Percentiles rank a stretch among this genome's conserved stretches.
Evolutionary conservation across 2,888 invertebrate species (phyloP).

Genomic region (Coleophora deauratella): DNA sequence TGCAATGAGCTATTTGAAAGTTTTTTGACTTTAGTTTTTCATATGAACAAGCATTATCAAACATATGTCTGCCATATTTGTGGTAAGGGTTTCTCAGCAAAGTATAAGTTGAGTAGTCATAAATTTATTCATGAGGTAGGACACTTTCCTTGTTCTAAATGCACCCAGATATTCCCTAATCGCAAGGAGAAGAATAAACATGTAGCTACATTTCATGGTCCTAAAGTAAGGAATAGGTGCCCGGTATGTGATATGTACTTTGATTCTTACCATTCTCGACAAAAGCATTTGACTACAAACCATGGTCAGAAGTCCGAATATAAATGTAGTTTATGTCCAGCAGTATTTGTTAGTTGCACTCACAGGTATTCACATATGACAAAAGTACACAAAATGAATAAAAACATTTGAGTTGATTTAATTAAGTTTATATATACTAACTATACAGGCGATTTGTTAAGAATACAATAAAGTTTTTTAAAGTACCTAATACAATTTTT

Average conservation of each 20-base stretch:
- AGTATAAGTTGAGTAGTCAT: constrained; percentile 54
- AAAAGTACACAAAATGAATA: constrained; percentile 34
- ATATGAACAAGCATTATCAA: constrained; percentile 62
- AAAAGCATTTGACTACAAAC: constrained; percentile 34
- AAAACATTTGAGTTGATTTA: neutral
- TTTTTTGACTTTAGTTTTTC: constrained; percentile 36
- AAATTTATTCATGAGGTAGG: constrained; percentile 44
- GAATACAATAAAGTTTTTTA: no score
- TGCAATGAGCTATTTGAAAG: constrained; percentile 33
- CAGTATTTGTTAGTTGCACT: constrained; percentile 40
- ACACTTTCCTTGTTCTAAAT: constrained; percentile 51
- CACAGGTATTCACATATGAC: constrained; percentile 50
- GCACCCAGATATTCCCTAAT: constrained; percentile 45
- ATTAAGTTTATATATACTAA: no score
- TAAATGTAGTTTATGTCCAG: constrained; percentile 34
- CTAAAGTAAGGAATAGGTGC: constrained; percentile 41
- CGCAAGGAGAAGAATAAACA: constrained; percentile 34
- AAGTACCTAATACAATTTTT: no score
- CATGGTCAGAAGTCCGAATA: constrained; percentile 43
- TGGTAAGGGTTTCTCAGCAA: constrained; percentile 57
- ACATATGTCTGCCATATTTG: constrained; percentile 56
- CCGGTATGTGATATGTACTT: constrained; percentile 41
- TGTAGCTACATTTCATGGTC: constrained; percentile 29
- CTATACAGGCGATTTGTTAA: neutral
- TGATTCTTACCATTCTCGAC: constrained; percentile 35